Conservation (phyloP, 2,797 vertebrate species). For the Anabacerthia variegaticeps region DNA sequence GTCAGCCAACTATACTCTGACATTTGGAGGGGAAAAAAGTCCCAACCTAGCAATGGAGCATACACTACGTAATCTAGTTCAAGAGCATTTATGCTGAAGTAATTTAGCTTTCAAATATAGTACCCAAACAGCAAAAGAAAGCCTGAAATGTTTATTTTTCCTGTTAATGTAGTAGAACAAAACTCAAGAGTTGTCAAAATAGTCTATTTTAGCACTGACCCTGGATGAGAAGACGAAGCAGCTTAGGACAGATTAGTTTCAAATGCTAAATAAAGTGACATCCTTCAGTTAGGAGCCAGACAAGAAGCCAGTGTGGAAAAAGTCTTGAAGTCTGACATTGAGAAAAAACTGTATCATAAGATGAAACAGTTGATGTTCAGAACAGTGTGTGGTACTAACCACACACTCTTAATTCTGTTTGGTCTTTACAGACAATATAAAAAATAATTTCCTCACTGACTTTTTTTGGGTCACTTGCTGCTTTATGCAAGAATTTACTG, state of each 20-base stretch:
- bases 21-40: not conserved
- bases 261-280: not conserved
- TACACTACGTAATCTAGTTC: not conserved
- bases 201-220: not conserved
- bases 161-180: not conserved
- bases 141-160: not conserved
- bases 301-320: not conserved
- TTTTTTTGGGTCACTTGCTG: not conserved
- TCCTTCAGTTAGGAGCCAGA: not conserved
- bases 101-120: not conserved
- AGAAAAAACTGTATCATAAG: not conserved
- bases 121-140: not conserved
- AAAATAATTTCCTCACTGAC: not conserved
- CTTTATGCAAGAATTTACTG: not conserved
- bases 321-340: not conserved
- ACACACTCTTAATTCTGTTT: not conserved
- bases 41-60: not conserved
- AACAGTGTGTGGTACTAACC: not conserved
- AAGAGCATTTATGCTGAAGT: not conserved
- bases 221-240: not conserved
- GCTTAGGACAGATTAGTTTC: not conserved
- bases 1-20: not conserved
- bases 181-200: not conserved
- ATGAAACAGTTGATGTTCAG: not conserved
- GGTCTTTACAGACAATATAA: not conserved